Evolutionary conservation across 2,888 invertebrate genomes (phyloP).

Genomic region (Heterodera filipjevi): DNA sequence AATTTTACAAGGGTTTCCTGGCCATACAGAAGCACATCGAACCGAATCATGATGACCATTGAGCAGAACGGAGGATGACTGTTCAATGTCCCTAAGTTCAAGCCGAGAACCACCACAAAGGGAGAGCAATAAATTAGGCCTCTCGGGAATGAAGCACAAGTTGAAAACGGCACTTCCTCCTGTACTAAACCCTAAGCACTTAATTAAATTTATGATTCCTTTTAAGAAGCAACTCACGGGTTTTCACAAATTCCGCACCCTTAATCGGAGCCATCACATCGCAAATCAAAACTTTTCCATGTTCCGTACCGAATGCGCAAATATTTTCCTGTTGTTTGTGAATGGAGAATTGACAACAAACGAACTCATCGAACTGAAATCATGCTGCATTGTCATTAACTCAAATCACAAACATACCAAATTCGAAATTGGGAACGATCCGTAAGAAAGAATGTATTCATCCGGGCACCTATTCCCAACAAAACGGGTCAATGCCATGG

Average conservation of each 20-base stretch:
- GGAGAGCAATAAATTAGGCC: slow-evolving; percentile 22
- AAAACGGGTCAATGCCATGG: not conserved
- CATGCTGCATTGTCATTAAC: not conserved
- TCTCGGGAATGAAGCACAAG: slow-evolving; percentile 28
- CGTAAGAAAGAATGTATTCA: slow-evolving; percentile 23
- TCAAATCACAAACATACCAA: slow-evolving; percentile 11
- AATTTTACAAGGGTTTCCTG: slow-evolving; percentile 29
- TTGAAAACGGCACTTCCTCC: slow-evolving; percentile 30
- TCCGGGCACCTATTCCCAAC: slow-evolving; percentile 23
- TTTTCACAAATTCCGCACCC: slow-evolving; percentile 6
- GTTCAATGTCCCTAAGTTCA: slow-evolving; percentile 28
- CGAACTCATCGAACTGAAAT: slow-evolving; percentile 32
- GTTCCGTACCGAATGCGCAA: slow-evolving; percentile 32
- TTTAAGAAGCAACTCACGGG: not conserved
- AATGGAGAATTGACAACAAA: slow-evolving; percentile 30
- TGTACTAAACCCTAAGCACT: slow-evolving; percentile 11
- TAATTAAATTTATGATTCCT: not conserved
- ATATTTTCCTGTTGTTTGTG: slow-evolving; percentile 31
- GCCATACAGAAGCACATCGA: slow-evolving; percentile 32
- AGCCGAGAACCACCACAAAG: slow-evolving; percentile 27
- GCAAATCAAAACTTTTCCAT: slow-evolving; percentile 19
- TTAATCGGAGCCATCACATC: slow-evolving; percentile 7
- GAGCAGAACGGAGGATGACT: not conserved
- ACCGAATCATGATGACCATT: slow-evolving; percentile 29
- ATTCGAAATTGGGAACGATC: slow-evolving; percentile 13